Conservation (phyloP, 2,797 vertebrate species). For the Nothura maculosa region DNA sequence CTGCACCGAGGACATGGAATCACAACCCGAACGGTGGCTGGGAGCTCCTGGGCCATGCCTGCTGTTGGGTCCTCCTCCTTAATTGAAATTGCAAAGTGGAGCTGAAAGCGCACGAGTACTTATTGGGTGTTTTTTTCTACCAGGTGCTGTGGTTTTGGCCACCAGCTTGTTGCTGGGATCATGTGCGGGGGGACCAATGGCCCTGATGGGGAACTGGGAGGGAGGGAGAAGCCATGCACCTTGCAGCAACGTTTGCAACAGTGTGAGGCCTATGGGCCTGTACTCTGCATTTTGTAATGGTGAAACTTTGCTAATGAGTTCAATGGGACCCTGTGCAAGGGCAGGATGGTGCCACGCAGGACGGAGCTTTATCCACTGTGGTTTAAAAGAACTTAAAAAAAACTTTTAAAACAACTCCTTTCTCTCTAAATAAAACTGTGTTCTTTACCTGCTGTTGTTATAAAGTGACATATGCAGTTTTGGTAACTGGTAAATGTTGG, state of each 20-base stretch:
- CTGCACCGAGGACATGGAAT: not conserved
- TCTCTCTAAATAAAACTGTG: slow-evolving; percentile 51
- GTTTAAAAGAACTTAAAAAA: slow-evolving; percentile 13
- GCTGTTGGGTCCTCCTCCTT: not conserved
- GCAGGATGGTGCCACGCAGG: not conserved
- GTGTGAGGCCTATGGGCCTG: not conserved
- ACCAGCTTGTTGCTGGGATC: not conserved
- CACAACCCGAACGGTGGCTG: rapidly evolving
- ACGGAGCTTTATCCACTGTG: not conserved
- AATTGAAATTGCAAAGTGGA: not conserved
- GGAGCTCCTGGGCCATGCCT: not conserved
- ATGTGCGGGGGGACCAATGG: not conserved
- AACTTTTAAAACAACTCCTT: not conserved
- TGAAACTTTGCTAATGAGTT: not conserved
- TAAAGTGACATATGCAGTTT: not conserved
- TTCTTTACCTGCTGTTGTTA: slow-evolving; percentile 38
- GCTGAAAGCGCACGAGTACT: not conserved
- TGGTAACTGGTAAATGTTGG: not conserved
- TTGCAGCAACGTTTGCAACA: not conserved
- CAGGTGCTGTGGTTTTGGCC: not conserved
- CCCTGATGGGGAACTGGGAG: rapidly evolving
- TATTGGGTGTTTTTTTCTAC: not conserved
- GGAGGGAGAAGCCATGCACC: not conserved
- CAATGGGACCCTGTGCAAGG: not conserved
- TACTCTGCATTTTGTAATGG: not conserved